Percentiles rank a stretch among this genome's conserved stretches.
phyloP scores from a whole-genome alignment of 1,140 invertebrate species.

The Elymnias hypermnestra region DNA sequence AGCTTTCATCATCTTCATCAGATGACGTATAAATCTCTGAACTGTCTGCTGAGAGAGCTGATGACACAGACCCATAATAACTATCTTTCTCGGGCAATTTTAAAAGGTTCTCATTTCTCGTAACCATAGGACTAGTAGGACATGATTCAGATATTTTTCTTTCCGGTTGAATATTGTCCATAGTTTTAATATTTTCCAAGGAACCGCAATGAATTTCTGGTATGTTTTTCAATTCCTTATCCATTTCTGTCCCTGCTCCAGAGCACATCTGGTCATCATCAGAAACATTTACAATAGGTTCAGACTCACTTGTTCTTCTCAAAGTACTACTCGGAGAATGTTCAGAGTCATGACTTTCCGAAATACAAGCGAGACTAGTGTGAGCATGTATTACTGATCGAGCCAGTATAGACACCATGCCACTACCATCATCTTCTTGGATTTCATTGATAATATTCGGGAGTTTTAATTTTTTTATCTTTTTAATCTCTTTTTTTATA shows the following conservation, averaged over 20 bases:
- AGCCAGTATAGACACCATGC: conserved; percentile 80
- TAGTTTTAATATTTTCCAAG: conserved; percentile 51
- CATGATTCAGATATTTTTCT: conserved; percentile 67
- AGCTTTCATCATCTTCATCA: conserved; percentile 72
- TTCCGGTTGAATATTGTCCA: conserved; percentile 25
- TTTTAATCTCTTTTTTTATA: conserved; percentile 66
- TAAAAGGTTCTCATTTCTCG: conserved; percentile 56
- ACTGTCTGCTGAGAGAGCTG: conserved; percentile 63
- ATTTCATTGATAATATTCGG: conserved; percentile 74
- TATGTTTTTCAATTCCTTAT: conserved; percentile 24
- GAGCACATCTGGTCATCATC: conserved; percentile 33
- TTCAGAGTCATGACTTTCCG: conserved; percentile 76
- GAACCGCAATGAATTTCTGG: conserved; percentile 58
- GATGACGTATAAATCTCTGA: conserved; percentile 65
- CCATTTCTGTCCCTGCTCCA: conserved; percentile 13
- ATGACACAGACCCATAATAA: conserved; percentile 62
- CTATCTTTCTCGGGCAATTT: conserved; percentile 54
- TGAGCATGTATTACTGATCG: conserved; percentile 79
- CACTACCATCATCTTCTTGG: conserved; percentile 77
- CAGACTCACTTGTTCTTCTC: conserved; percentile 63
- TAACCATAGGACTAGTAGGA: conserved; percentile 55
- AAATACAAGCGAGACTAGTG: conserved; percentile 78
- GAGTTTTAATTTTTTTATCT: conserved; percentile 64
- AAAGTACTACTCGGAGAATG: conserved; percentile 60
- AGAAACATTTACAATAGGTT: conserved; percentile 40